These are phyloP conservation scores for Prunella strophiata DNA, from an alignment of 2,797 vertebrate species.

Conservation along the genomic window DNA sequence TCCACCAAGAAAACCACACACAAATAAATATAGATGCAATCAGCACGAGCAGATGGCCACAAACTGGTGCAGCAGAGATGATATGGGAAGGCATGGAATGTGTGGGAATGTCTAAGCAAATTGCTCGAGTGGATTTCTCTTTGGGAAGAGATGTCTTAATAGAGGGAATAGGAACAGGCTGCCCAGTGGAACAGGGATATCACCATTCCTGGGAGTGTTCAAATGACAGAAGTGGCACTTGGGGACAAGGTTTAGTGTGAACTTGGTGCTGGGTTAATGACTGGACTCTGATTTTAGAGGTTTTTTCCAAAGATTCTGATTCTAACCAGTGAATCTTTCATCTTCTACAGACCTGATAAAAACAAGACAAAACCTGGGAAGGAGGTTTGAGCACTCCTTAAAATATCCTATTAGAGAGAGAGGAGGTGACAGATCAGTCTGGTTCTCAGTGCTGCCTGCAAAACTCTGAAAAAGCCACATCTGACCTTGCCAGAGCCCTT, in stretches of 20 bases:
- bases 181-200: background rate
- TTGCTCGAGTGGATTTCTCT: background rate
- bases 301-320: background rate
- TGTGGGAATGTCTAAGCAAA: background rate
- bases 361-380: background rate
- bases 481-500: background rate
- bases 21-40: background rate
- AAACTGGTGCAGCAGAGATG: background rate
- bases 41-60: background rate
- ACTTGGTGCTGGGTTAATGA: no score
- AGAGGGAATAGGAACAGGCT: background rate
- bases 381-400: background rate
- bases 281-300: background rate
- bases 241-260: background rate
- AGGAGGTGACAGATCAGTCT: no score
- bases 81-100: background rate
- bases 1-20: background rate
- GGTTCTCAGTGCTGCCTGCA: background rate
- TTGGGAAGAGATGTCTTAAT: background rate
- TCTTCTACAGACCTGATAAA: background rate
- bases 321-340: background rate
- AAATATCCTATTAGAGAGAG: background rate
- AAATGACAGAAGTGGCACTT: background rate
- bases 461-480: background rate
- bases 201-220: background rate